Evolutionary conservation across 1,140 invertebrate species (phyloP), one percentile per base, ranked within the genome.

Genomic region (Cryptotermes secundus): DNA sequence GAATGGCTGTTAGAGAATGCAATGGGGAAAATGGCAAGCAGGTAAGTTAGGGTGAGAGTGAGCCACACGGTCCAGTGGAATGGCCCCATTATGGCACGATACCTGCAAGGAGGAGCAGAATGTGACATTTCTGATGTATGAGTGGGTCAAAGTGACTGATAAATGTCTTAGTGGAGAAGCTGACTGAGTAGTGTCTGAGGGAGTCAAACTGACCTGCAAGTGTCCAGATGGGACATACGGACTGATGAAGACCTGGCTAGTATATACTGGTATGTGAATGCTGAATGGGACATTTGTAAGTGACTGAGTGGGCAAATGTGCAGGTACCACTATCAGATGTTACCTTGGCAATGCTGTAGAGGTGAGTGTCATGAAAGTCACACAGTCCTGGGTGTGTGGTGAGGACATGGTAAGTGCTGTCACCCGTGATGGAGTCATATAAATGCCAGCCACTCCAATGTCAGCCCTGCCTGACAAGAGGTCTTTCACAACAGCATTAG

Each of bases 11-110:
- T 93, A 1, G 94, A 94, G 85, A 94, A 94, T 0, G 93, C 91
- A 82, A 95, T 89, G 3, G 94, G 94, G 85, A 95, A 92, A 83
- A 95, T 93, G 7, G 91, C 94, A 10, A 94, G 90, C n/a, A 96
- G 88, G 86, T 96, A 96, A 1, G 92, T 92, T 12, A 92, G 89
- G 14, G 93, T 94, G 22, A 96, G 86, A 22, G 93, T 91, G 12
- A 95, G 88, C 95, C 95, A 96, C 9, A 95, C 94, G 16, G 92
- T 92, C 92, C 94, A 94, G 85, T 95, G 93, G 86, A 96, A 96
- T 0, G 95, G 95, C 22, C 95, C 95, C 89, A 96, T 92, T 72
- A 96, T 95, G n/a, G 95, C 95, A 65, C 94, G 92, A 88, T 95
- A 95, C 87, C 94, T 94, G 86, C 80, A 89, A 89, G 87, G 83